phyloP scores from a whole-genome alignment of 2,797 vertebrate genomes.

The Scolopax rusticola region DNA sequence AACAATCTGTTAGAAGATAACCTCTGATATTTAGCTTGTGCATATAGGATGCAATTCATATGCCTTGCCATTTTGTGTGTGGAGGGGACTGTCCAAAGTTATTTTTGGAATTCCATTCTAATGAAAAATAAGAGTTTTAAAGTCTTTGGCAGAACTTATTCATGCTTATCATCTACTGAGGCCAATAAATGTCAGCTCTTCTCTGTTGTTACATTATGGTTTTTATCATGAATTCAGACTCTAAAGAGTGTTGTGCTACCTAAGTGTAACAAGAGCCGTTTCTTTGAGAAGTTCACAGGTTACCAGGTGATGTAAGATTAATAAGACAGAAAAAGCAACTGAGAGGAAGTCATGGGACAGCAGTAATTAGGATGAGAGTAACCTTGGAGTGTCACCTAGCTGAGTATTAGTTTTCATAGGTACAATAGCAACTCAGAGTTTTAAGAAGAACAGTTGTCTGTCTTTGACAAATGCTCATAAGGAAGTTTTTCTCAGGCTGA shows the following conservation, averaged over 20 bases:
- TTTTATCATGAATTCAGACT: not conserved
- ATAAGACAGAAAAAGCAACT: too few relatives aligned
- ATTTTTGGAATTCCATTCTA: not conserved
- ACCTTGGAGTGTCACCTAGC: not conserved
- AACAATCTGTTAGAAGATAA: slow-evolving; percentile 20
- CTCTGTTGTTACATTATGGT: fast-evolving
- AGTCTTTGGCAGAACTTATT: not conserved
- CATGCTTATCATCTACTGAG: not conserved
- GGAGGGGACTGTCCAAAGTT: not conserved
- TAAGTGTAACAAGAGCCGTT: too few relatives aligned
- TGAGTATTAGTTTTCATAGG: not conserved
- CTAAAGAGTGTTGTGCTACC: not conserved
- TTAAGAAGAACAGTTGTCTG: not conserved
- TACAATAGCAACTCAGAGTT: not conserved
- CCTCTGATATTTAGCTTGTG: slow-evolving; percentile 21
- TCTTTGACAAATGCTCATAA: not conserved
- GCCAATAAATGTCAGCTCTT: not conserved
- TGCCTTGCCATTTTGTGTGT: not conserved
- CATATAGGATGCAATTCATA: not conserved
- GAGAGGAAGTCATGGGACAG: not conserved
- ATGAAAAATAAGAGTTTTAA: not conserved
- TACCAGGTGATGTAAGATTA: not conserved
- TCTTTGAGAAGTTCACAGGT: not conserved
- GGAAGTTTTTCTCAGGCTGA: not conserved
- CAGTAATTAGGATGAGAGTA: not conserved